Percentiles rank a stretch among this genome's conserved stretches.
Evolutionary conservation across 1,140 invertebrate species (phyloP).

Genomic region (Scaptomyza pallida): DNA sequence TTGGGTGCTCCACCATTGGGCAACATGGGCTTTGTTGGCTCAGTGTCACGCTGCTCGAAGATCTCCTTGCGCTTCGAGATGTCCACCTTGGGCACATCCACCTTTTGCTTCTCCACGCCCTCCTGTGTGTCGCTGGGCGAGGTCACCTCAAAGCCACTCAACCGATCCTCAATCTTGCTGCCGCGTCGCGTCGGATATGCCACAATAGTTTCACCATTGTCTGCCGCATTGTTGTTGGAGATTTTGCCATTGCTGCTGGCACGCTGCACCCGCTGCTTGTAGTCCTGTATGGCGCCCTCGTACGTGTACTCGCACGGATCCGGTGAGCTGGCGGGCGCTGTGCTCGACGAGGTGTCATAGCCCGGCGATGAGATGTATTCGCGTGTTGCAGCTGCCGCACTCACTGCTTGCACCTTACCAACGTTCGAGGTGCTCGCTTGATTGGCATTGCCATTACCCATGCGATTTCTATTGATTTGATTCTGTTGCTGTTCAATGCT

Average conservation of each 20-base stretch:
- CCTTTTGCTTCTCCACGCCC: slow-evolving; percentile 84
- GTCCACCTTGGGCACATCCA: slow-evolving; percentile 90
- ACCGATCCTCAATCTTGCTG: slow-evolving; percentile 80
- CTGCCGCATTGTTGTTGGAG: slow-evolving; percentile 44
- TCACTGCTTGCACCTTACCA: slow-evolving; percentile 24
- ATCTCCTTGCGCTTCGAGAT: slow-evolving; percentile 92
- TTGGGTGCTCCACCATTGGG: slow-evolving; percentile 46
- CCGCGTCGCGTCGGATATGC: slow-evolving; percentile 72
- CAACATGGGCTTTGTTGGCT: slow-evolving; percentile 80
- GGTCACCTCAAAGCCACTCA: slow-evolving; percentile 79
- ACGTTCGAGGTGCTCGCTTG: slow-evolving; percentile 48
- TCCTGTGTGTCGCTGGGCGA: slow-evolving; percentile 83
- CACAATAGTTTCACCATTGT: slow-evolving; percentile 55
- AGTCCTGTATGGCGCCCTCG: slow-evolving; percentile 93
- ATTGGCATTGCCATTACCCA: slow-evolving; percentile 36
- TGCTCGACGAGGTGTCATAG: slow-evolving; percentile 81
- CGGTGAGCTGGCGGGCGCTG: slow-evolving; percentile 74
- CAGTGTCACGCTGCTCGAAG: slow-evolving; percentile 86
- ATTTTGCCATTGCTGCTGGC: slow-evolving; percentile 77
- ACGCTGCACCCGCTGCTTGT: slow-evolving; percentile 89
- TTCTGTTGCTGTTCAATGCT: slow-evolving; percentile 60
- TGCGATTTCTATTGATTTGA: slow-evolving; percentile 65
- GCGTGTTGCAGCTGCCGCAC: slow-evolving; percentile 29
- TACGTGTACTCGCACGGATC: slow-evolving; percentile 90
- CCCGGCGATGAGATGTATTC: slow-evolving; percentile 82